Conservation (phyloP, 2,888 invertebrate species). For the Prosapia bicincta region DNA sequence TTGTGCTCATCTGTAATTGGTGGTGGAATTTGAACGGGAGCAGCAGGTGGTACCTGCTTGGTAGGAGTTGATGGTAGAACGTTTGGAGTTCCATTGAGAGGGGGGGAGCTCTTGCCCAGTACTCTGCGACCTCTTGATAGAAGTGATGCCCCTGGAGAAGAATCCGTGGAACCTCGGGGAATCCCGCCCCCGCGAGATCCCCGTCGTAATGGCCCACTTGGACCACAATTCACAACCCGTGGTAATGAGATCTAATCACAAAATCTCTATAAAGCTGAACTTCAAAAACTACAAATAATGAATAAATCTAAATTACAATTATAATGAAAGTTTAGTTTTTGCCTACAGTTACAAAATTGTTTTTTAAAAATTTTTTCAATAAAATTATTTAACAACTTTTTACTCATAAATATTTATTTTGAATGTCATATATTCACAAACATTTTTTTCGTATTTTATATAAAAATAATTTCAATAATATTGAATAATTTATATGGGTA, state of each 20-base stretch:
- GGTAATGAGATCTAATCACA: conserved; percentile 15
- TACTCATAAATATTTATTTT: no score
- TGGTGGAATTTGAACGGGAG: neutral
- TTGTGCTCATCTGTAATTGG: conserved; percentile 5
- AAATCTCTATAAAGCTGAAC: neutral
- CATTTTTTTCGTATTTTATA: no score
- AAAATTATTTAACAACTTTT: no score
- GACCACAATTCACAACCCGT: conserved; percentile 22
- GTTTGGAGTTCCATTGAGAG: conserved; percentile 17
- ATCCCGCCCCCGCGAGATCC: conserved; percentile 26
- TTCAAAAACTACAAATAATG: neutral
- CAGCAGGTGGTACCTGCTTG: neutral
- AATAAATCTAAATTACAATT: neutral
- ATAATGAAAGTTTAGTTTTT: no score
- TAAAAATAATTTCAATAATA: no score
- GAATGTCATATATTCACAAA: no score
- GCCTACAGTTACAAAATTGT: no score
- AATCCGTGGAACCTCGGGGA: conserved; percentile 18
- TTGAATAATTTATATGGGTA: no score
- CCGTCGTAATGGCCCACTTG: conserved; percentile 23
- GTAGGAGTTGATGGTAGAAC: neutral
- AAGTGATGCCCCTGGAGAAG: neutral
- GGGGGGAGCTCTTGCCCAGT: conserved; percentile 15
- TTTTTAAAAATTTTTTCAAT: no score
- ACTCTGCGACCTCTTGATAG: conserved; percentile 20